Evolutionary conservation across 2,113 vertebrate genomes (phyloP).

Genomic region (Xenopus tropicalis): UCB_Xtro_10.0 CM004443.2:101622501-101623000

Average conservation of each 20-base stretch:
- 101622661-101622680: background rate
- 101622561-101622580: too few species aligned
- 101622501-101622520: too few species aligned
- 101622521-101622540: too few species aligned
- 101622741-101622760: constrained; percentile 2
- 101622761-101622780: constrained; percentile 16
- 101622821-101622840: background rate
- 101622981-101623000: background rate
- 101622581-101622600: too few species aligned
- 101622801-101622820: background rate
- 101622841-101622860: constrained; percentile 8
- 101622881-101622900: background rate
- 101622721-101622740: background rate
- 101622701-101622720: background rate
- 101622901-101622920: constrained; percentile 6
- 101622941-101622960: background rate
- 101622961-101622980: background rate
- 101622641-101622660: too few species aligned
- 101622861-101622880: background rate
- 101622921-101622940: background rate
- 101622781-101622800: background rate
- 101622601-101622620: too few species aligned
- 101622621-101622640: too few species aligned
- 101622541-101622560: too few species aligned
- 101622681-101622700: background rate